Evolutionary conservation across 2,888 invertebrate species (phyloP).

Genomic region (Rhagium mordax): DNA sequence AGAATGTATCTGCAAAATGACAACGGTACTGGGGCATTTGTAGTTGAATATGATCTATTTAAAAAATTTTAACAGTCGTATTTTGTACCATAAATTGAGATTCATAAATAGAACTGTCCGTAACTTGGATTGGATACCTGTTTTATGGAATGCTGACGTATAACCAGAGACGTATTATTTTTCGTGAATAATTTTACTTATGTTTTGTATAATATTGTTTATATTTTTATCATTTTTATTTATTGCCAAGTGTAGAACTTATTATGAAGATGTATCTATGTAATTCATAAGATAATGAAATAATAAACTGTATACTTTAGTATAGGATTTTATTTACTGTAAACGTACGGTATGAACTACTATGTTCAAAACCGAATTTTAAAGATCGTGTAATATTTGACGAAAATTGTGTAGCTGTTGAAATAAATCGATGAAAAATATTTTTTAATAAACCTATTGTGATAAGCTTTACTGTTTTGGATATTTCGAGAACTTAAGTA

Average conservation of each 20-base stretch:
- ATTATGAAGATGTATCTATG: neutral
- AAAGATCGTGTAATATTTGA: slow-evolving; percentile 44
- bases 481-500: no score
- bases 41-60: neutral
- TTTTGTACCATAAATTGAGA: neutral
- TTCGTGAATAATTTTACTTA: neutral
- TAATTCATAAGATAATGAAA: neutral
- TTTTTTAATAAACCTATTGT: no score
- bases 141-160: neutral
- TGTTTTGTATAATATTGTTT: neutral
- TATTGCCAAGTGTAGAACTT: neutral
- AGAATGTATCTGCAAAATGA: neutral
- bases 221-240: neutral
- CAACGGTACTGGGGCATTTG: neutral
- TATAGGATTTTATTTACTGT: neutral
- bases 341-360: slow-evolving; percentile 37
- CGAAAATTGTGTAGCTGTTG: slow-evolving; percentile 35
- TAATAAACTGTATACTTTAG: neutral
- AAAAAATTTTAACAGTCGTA: neutral
- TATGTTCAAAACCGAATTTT: slow-evolving; percentile 49
- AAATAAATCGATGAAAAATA: no score
- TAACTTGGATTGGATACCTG: neutral
- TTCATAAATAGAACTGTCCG: neutral
- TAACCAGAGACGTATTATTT: neutral
- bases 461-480: no score